Conservation (phyloP, 2,797 vertebrate species). For the Ficedula albicollis region DNA sequence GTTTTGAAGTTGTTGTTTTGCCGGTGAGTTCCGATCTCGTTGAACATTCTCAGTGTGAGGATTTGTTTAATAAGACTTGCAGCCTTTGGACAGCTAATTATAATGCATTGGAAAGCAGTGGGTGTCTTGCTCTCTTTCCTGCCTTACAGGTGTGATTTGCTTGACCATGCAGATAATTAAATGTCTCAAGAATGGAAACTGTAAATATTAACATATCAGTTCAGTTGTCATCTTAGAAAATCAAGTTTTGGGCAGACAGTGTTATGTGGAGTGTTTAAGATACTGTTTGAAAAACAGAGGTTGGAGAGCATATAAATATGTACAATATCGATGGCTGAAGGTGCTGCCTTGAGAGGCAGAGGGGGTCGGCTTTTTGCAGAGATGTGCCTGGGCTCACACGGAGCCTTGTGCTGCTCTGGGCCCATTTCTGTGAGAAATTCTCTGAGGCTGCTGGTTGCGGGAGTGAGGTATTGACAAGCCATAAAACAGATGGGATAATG, state of each 20-base stretch:
- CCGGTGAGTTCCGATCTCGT: background rate
- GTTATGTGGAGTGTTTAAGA: background rate
- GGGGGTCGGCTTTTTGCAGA: background rate
- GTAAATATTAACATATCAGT: background rate
- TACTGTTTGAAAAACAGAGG: background rate
- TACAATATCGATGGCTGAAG: background rate
- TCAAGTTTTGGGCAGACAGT: background rate
- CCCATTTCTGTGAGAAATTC: fast-evolving
- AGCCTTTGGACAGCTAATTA: background rate
- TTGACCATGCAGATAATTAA: background rate
- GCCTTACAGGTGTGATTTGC: background rate
- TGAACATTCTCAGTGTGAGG: background rate
- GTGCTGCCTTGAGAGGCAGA: background rate
- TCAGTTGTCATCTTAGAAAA: background rate
- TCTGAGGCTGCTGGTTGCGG: background rate
- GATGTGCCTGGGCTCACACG: fast-evolving
- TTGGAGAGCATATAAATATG: background rate
- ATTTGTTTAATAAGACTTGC: background rate
- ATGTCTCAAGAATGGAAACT: background rate
- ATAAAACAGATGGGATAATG: background rate
- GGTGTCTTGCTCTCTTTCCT: background rate
- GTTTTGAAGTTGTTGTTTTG: background rate
- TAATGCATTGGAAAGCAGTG: background rate
- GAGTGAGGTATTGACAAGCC: background rate
- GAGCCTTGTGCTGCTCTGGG: background rate